phyloP scores from a whole-genome alignment of 2,888 invertebrate genomes.

The Ceramica pisi region DNA sequence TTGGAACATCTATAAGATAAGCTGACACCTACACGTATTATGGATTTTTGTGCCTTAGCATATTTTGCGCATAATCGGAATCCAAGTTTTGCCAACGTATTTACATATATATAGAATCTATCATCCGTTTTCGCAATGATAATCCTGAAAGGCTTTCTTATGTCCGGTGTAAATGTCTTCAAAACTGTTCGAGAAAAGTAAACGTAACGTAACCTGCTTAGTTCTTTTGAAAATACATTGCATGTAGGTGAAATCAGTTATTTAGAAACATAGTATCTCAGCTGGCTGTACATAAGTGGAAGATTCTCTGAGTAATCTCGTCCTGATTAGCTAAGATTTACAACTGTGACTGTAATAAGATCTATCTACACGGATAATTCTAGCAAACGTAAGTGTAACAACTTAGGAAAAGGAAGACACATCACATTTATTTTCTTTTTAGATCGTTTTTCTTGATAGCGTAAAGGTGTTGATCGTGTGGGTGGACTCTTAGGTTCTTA shows the following conservation, averaged over 20 bases:
- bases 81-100: constrained; percentile 17
- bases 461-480: constrained; percentile 8
- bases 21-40: constrained; percentile 19
- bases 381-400: constrained; percentile 30
- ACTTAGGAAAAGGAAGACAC: constrained; percentile 16
- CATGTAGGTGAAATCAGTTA: constrained; percentile 27
- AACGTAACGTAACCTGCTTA: background rate
- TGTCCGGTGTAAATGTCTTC: background rate
- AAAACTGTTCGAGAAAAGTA: background rate
- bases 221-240: constrained; percentile 4
- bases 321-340: constrained; percentile 58
- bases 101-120: constrained; percentile 13
- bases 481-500: background rate
- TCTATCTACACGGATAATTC: constrained; percentile 37
- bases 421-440: constrained; percentile 17
- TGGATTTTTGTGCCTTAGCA: constrained; percentile 20
- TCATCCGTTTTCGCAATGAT: constrained; percentile 9
- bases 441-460: constrained; percentile 3
- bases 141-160: background rate
- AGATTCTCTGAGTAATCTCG: constrained; percentile 35
- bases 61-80: constrained; percentile 24
- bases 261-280: constrained; percentile 41
- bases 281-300: constrained; percentile 1
- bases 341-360: constrained; percentile 34
- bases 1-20: constrained; percentile 10